Conservation (phyloP, 2,113 vertebrate genomes). For the Sceloporus tristichus region DNA sequence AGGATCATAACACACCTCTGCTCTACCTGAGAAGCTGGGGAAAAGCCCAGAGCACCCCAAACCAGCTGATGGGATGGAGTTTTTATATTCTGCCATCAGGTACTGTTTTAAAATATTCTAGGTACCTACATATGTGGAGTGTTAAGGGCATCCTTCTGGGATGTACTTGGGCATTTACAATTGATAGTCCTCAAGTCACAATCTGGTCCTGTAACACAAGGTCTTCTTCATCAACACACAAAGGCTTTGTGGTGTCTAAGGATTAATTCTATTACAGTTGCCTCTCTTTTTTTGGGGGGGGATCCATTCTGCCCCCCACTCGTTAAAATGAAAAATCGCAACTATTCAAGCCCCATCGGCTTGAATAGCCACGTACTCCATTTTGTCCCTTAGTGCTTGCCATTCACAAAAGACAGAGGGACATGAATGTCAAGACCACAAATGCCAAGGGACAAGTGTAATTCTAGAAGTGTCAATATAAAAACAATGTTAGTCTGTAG, state of each 20-base stretch:
- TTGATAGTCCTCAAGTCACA: background rate
- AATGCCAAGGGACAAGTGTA: too few relatives aligned
- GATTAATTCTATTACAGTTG: too few relatives aligned
- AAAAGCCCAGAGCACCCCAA: conserved; percentile 27
- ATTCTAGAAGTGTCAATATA: background rate
- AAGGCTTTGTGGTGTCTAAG: background rate
- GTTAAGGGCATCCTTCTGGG: background rate
- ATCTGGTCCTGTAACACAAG: background rate
- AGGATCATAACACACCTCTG: conserved; percentile 20
- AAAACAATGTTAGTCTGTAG: too few relatives aligned
- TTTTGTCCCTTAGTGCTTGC: too few relatives aligned
- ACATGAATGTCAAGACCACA: too few relatives aligned
- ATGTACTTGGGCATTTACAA: background rate
- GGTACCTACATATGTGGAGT: background rate
- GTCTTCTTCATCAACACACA: background rate
- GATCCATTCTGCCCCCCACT: too few relatives aligned
- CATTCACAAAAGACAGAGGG: too few relatives aligned
- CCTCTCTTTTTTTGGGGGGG: too few relatives aligned
- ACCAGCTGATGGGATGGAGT: conserved; percentile 18
- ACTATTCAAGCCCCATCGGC: too few relatives aligned
- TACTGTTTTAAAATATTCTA: conserved; percentile 31
- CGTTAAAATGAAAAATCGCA: too few relatives aligned
- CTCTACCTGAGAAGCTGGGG: conserved; percentile 28
- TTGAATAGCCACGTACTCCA: too few relatives aligned
- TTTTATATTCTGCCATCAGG: conserved; percentile 39